A percentile compares a stretch with the other conserved stretches of the same genome.
Evolutionary conservation across 2,888 invertebrate genomes (phyloP).

Genomic region (Ceratothoa steindachneri): DNA sequence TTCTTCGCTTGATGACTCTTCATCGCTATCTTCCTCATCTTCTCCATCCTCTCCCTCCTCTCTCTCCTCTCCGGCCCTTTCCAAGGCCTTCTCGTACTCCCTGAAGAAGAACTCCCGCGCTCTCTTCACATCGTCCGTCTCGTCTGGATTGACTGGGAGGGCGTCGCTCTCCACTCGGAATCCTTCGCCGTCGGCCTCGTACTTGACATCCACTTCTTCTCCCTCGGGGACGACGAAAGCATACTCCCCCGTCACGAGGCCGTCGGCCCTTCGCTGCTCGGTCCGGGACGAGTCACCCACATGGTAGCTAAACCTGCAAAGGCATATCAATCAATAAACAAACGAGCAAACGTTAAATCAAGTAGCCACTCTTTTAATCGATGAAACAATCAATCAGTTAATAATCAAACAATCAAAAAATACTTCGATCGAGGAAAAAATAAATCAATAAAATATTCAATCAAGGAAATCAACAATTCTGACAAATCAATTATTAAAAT

Average conservation of each 20-base stretch:
- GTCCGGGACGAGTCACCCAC: conserved; percentile 39
- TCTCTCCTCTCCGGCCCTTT: conserved; percentile 34
- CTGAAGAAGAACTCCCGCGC: conserved; percentile 42
- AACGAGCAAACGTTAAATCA: too few species aligned
- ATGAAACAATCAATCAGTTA: too few species aligned
- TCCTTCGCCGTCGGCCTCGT: conserved; percentile 39
- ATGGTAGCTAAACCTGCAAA: conserved; percentile 37
- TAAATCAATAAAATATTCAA: too few species aligned
- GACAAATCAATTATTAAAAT: too few species aligned
- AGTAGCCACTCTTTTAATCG: too few species aligned
- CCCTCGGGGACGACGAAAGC: conserved; percentile 46
- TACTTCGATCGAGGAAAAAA: too few species aligned
- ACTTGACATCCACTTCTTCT: conserved; percentile 42
- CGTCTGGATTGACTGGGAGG: conserved; percentile 37
- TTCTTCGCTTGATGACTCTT: conserved; percentile 23
- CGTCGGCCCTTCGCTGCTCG: conserved; percentile 35
- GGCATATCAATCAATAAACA: too few species aligned
- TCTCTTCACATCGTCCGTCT: conserved; percentile 45
- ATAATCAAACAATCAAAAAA: too few species aligned
- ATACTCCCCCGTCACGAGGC: conserved; percentile 37
- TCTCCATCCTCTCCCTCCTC: conserved; percentile 29
- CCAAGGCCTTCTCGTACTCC: conserved; percentile 41
- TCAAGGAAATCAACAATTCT: too few species aligned
- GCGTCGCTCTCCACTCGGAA: conserved; percentile 41
- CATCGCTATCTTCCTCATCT: conserved; percentile 19